These are phyloP conservation scores for Bradypodion pumilum DNA, from an alignment of 2,797 vertebrate species.

Conservation along the genomic window DNA sequence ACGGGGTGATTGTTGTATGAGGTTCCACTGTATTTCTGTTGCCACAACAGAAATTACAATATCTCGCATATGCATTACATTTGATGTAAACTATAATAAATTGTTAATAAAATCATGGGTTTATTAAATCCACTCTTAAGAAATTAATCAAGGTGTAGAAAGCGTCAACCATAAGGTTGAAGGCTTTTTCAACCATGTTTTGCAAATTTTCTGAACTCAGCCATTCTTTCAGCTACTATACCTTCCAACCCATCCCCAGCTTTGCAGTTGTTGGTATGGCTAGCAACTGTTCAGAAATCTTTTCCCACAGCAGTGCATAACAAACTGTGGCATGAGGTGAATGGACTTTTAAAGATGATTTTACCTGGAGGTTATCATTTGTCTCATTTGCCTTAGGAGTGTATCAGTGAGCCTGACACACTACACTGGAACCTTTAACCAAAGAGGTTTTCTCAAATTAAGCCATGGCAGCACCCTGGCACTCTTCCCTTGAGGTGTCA, in stretches of 20 bases:
- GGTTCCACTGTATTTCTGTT: slow-evolving; percentile 17
- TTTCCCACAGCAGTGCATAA: background rate
- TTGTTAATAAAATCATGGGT: background rate
- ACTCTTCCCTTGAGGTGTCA: background rate
- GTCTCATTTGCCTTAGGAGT: background rate
- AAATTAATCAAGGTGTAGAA: background rate
- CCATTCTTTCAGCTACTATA: background rate
- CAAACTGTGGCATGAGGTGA: background rate
- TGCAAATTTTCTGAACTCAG: background rate
- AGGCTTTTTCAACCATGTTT: background rate
- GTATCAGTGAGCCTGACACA: background rate
- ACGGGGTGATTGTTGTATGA: too few species aligned
- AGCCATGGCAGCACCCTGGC: background rate
- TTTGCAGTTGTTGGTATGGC: background rate
- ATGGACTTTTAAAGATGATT: background rate
- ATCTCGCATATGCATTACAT: background rate
- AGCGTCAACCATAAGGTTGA: background rate
- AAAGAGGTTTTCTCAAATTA: background rate
- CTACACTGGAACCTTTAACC: background rate
- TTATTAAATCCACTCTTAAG: background rate
- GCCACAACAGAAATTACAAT: rapidly evolving
- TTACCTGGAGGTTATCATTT: background rate
- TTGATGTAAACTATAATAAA: background rate
- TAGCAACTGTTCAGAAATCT: background rate
- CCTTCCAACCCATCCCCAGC: background rate